Evolutionary conservation across 2,888 invertebrate species (phyloP).

Genomic region (Xestia ashworthii): DNA sequence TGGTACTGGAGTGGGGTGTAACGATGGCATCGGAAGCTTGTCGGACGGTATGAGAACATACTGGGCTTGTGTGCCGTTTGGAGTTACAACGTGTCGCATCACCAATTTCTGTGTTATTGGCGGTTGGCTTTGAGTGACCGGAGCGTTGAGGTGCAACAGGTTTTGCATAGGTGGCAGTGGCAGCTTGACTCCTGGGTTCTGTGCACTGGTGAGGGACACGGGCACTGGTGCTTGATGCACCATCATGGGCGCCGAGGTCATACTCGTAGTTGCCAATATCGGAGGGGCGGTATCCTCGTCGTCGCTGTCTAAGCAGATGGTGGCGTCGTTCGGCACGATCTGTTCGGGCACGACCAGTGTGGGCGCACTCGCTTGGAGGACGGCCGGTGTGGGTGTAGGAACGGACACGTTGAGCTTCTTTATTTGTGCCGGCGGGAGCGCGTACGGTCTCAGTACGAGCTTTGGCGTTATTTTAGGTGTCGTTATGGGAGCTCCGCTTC

Average conservation of each 20-base stretch:
- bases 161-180: slow-evolving; percentile 40
- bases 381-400: background rate
- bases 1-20: background rate
- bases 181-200: slow-evolving; percentile 45
- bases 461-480: slow-evolving; percentile 25
- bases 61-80: slow-evolving; percentile 27
- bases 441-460: slow-evolving; percentile 18
- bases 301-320: slow-evolving; percentile 84
- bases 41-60: slow-evolving; percentile 54
- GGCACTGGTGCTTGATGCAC: slow-evolving; percentile 36
- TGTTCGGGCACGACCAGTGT: background rate
- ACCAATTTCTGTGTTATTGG: slow-evolving; percentile 22
- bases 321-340: slow-evolving; percentile 45
- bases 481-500: background rate
- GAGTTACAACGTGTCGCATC: slow-evolving; percentile 28
- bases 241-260: background rate
- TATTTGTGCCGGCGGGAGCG: background rate
- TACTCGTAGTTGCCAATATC: slow-evolving; percentile 14
- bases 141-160: slow-evolving; percentile 23
- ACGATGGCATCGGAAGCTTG: slow-evolving; percentile 29
- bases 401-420: background rate
- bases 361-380: background rate
- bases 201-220: slow-evolving; percentile 44
- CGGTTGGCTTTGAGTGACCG: slow-evolving; percentile 2
- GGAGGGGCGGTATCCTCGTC: slow-evolving; percentile 74